phyloP scores from a whole-genome alignment of 2,888 invertebrate species.

The Nephrotoma flavescens region DNA sequence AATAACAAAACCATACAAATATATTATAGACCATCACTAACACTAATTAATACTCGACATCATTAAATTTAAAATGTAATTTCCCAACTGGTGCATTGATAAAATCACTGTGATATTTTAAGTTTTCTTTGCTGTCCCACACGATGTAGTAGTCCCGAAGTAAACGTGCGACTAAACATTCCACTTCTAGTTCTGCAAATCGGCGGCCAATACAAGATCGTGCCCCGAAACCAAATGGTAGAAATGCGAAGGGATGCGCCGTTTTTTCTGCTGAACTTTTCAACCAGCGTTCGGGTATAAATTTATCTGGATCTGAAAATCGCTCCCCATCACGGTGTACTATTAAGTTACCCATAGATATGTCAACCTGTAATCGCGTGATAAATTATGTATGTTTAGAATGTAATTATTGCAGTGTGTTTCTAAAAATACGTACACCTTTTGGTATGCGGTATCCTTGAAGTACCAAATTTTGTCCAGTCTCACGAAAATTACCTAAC shows the following conservation, averaged over 20 bases:
- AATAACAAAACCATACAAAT: too few relatives aligned
- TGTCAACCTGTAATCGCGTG: slow-evolving; percentile 22
- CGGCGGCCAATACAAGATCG: not conserved
- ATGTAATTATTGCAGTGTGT: slow-evolving; percentile 6
- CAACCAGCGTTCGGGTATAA: slow-evolving; percentile 62
- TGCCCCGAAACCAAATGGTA: not conserved
- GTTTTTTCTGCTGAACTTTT: slow-evolving; percentile 16
- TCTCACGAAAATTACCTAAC: slow-evolving; percentile 38
- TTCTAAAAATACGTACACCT: slow-evolving; percentile 31
- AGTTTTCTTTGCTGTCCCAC: not conserved
- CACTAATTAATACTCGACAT: not conserved
- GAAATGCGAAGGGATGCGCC: not conserved
- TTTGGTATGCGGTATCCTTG: slow-evolving; percentile 47
- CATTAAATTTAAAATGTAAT: not conserved
- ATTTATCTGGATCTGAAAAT: slow-evolving; percentile 44
- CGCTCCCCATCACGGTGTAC: slow-evolving; percentile 30
- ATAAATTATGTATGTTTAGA: slow-evolving; percentile 24
- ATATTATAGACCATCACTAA: too few relatives aligned
- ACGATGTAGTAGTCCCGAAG: not conserved
- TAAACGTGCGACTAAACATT: not conserved
- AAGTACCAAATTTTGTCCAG: slow-evolving; percentile 41
- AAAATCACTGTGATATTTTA: not conserved
- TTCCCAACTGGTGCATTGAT: not conserved
- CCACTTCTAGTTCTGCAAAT: not conserved
- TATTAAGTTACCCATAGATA: slow-evolving; percentile 43